Evolutionary conservation across 2,113 vertebrate species (phyloP).

Genomic region (Colossoma macropomum): DNA sequence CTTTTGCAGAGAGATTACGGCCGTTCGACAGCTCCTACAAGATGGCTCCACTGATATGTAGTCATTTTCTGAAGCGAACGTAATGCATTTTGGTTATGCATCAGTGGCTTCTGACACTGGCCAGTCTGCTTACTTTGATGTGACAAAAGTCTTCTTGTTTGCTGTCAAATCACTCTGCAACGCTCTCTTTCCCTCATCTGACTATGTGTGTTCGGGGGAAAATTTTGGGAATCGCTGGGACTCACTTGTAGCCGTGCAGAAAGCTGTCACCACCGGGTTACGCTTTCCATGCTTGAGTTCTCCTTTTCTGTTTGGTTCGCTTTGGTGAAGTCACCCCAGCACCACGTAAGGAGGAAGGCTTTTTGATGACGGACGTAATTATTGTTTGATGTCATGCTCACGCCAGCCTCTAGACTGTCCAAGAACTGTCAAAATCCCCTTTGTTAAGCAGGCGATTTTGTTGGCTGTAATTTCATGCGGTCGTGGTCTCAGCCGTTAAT

Average conservation of each 20-base stretch:
- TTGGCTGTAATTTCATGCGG: constrained; percentile 86
- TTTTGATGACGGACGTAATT: constrained; percentile 69
- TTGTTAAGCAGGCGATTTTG: constrained; percentile 81
- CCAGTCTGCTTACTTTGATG: constrained; percentile 56
- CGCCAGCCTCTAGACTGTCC: constrained; percentile 63
- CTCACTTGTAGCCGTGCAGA: constrained; percentile 45
- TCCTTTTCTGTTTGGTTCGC: constrained; percentile 45
- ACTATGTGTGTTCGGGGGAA: constrained; percentile 20
- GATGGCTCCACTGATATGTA: constrained; percentile 53
- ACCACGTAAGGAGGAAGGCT: constrained; percentile 42
- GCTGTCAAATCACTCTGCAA: constrained; percentile 55
- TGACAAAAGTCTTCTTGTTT: constrained; percentile 56
- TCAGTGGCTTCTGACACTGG: constrained; percentile 57
- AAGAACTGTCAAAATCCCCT: constrained; percentile 82
- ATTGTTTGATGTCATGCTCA: constrained; percentile 65
- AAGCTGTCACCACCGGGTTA: constrained; percentile 55
- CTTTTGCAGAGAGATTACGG: constrained; percentile 47
- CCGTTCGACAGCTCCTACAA: constrained; percentile 52
- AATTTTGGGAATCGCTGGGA: constrained; percentile 21
- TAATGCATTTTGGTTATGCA: constrained; percentile 61
- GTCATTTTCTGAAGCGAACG: constrained; percentile 53
- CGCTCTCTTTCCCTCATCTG: constrained; percentile 40
- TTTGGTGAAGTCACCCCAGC: constrained; percentile 53
- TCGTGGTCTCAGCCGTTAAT: constrained; percentile 85
- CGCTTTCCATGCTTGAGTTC: constrained; percentile 60